Conservation (phyloP, 2,113 vertebrate genomes). For the Cynopterus brachyotis region DNA sequence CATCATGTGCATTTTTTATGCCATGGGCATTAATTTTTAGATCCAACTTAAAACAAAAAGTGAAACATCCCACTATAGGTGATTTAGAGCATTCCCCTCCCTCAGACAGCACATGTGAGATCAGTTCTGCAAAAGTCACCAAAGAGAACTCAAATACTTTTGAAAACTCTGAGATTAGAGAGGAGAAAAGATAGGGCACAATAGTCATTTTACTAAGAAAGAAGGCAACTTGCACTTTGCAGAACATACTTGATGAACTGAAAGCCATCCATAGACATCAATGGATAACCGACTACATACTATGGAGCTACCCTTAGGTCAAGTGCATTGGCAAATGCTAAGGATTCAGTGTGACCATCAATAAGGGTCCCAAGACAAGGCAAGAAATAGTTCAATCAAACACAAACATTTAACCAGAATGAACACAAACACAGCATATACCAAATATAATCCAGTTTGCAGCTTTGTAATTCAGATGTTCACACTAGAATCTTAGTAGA, state of each 20-base stretch:
- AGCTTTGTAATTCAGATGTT: neutral
- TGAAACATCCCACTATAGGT: neutral
- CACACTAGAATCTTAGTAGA: neutral
- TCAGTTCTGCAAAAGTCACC: neutral
- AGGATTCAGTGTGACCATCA: neutral
- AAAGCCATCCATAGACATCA: neutral
- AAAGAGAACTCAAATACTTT: neutral
- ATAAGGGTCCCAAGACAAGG: neutral
- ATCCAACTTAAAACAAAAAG: neutral
- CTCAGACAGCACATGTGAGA: neutral
- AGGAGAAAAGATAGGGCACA: neutral
- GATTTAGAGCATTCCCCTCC: neutral
- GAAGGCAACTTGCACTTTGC: neutral
- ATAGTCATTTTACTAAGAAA: neutral
- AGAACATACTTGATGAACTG: neutral
- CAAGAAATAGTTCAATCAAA: neutral
- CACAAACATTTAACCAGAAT: neutral
- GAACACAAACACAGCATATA: neutral
- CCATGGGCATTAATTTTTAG: neutral
- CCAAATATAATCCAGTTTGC: neutral
- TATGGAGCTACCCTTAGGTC: neutral
- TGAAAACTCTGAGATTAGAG: neutral
- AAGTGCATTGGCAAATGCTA: neutral
- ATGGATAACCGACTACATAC: neutral
- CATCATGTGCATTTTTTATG: too few species aligned